phyloP scores from a whole-genome alignment of 2,888 invertebrate species.

The Lycaena phlaeas region DNA sequence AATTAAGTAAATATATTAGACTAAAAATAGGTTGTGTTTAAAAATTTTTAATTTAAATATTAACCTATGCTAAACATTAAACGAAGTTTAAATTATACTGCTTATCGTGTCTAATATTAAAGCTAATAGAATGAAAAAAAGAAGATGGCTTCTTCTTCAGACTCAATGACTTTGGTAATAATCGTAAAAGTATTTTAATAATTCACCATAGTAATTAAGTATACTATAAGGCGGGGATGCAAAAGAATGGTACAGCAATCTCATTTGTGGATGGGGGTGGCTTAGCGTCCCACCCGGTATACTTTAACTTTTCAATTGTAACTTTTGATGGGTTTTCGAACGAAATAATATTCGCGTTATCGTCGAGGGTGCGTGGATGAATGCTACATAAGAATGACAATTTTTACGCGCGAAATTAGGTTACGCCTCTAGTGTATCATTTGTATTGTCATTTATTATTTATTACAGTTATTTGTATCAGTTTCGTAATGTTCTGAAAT shows the following conservation, averaged over 20 bases:
- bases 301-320: conserved; percentile 74
- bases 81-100: too few species aligned
- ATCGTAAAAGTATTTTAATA: too few species aligned
- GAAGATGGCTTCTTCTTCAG: too few species aligned
- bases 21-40: too few species aligned
- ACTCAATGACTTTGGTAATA: too few species aligned
- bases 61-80: too few species aligned
- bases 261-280: conserved; percentile 64
- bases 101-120: too few species aligned
- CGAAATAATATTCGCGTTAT: conserved; percentile 70
- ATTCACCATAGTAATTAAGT: conserved; percentile 29
- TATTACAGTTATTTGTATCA: background rate
- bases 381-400: conserved; percentile 65
- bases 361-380: conserved; percentile 59
- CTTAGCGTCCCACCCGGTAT: conserved; percentile 60
- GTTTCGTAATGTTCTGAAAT: too few species aligned
- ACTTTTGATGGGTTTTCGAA: conserved; percentile 73
- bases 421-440: conserved; percentile 52
- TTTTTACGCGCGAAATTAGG: conserved; percentile 67
- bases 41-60: too few species aligned
- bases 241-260: conserved; percentile 64
- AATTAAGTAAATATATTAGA: too few species aligned
- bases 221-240: conserved; percentile 35
- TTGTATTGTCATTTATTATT: conserved; percentile 6
- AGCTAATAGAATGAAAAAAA: too few species aligned